Conservation (phyloP, 2,888 invertebrate genomes). For the Diplolepis rosae region DNA sequence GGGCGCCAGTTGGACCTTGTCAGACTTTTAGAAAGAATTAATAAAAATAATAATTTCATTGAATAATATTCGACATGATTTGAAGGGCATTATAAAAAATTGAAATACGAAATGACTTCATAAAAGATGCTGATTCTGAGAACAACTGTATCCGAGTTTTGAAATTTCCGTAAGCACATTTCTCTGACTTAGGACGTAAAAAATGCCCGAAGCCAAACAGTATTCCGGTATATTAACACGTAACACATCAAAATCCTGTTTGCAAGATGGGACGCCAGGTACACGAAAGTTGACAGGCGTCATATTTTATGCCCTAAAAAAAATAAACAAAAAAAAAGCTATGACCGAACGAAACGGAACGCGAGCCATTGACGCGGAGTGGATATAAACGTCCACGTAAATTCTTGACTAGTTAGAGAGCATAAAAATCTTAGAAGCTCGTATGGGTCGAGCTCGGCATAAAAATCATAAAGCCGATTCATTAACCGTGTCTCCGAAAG, state of each 20-base stretch:
- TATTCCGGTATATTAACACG: slow-evolving; percentile 65
- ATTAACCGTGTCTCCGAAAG: slow-evolving; percentile 46
- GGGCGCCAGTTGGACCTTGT: no score
- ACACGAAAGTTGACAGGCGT: slow-evolving; percentile 42
- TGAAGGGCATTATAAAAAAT: slow-evolving; percentile 24
- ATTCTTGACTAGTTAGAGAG: slow-evolving; percentile 67
- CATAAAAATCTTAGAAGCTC: slow-evolving; percentile 54
- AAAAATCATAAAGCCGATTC: slow-evolving; percentile 62
- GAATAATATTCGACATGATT: slow-evolving; percentile 33
- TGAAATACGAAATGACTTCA: slow-evolving; percentile 51
- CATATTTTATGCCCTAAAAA: slow-evolving; percentile 58
- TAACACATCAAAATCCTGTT: slow-evolving; percentile 64
- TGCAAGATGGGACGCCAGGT: slow-evolving; percentile 44
- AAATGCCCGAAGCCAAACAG: slow-evolving; percentile 37
- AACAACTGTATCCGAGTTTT: slow-evolving; percentile 41
- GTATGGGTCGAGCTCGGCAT: slow-evolving; percentile 22
- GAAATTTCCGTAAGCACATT: slow-evolving; percentile 34
- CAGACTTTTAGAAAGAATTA: no score
- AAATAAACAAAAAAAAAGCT: slow-evolving; percentile 53
- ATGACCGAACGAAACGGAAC: slow-evolving; percentile 40
- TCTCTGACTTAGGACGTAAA: slow-evolving; percentile 5
- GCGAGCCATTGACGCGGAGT: slow-evolving; percentile 61
- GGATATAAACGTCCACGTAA: slow-evolving; percentile 70
- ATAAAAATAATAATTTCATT: no score
- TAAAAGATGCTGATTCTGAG: slow-evolving; percentile 51